phyloP scores from a whole-genome alignment of 2,113 vertebrate genomes.

The Dolichallabes microphthalmus region DNA sequence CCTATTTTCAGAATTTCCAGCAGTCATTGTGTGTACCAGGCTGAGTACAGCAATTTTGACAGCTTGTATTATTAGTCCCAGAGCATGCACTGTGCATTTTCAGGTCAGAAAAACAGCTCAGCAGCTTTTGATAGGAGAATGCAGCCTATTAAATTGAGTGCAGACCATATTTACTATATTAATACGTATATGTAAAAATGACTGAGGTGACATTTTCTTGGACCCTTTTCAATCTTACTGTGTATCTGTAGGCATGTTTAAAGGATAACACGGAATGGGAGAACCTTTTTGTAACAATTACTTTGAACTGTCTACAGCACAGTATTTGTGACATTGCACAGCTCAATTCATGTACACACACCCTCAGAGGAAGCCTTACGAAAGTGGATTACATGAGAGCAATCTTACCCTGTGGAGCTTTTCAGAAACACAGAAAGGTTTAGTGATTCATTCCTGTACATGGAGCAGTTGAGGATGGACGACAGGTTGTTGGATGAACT shows the following conservation, averaged over 20 bases:
- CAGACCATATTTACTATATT: background rate
- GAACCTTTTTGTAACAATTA: background rate
- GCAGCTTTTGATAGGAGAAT: background rate
- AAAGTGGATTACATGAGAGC: background rate
- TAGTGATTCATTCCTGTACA: background rate
- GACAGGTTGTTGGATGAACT: background rate
- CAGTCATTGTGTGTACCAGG: background rate
- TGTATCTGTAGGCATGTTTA: background rate
- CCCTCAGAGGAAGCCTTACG: background rate
- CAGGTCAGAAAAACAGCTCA: slow-evolving; percentile 10
- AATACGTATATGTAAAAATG: background rate
- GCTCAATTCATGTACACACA: background rate
- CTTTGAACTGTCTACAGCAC: background rate
- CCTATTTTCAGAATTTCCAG: background rate
- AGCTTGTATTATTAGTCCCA: slow-evolving; percentile 14
- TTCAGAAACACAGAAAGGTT: background rate
- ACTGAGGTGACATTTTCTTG: background rate
- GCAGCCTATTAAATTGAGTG: background rate
- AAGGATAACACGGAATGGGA: background rate
- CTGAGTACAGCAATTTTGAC: slow-evolving; percentile 20
- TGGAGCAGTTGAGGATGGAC: background rate
- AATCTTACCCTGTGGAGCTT: slow-evolving; percentile 4
- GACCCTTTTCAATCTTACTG: background rate
- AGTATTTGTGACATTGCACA: background rate
- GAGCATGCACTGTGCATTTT: slow-evolving; percentile 6